Percentiles rank a stretch among this genome's conserved stretches.
These are phyloP conservation scores for Spheniscus humboldti DNA, from an alignment of 2,797 vertebrate species.

Conservation along the genomic window DNA sequence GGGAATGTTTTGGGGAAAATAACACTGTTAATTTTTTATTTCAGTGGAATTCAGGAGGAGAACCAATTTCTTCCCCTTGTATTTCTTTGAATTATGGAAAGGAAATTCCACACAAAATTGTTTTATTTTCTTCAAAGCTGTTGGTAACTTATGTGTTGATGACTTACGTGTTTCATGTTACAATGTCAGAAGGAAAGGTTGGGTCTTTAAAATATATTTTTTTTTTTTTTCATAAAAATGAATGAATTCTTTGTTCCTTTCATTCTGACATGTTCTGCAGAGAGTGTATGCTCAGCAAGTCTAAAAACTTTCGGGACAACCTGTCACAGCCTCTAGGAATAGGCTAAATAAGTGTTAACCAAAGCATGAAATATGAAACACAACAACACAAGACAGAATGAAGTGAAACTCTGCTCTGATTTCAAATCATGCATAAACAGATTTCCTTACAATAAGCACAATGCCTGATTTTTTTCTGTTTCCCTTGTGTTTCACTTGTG, in stretches of 20 bases:
- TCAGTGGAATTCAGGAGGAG: neutral
- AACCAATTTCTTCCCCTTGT: neutral
- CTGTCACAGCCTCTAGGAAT: slow-evolving; percentile 28
- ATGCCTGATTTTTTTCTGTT: neutral
- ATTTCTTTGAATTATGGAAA: neutral
- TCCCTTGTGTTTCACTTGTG: neutral
- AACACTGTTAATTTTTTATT: neutral
- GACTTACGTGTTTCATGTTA: neutral
- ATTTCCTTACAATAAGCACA: neutral
- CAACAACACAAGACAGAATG: slow-evolving; percentile 26
- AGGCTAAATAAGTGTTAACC: slow-evolving; percentile 29
- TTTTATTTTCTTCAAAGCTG: neutral
- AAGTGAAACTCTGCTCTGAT: slow-evolving; percentile 49
- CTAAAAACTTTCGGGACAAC: slow-evolving; percentile 30
- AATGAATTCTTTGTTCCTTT: slow-evolving; percentile 7
- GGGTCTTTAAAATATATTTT: neutral
- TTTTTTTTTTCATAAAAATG: neutral
- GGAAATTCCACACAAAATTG: neutral
- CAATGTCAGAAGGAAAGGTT: neutral
- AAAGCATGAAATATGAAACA: slow-evolving; percentile 62
- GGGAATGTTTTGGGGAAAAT: fast-evolving
- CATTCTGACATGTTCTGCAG: neutral
- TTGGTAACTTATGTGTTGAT: neutral
- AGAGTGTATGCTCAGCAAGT: slow-evolving; percentile 5
- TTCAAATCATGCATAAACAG: slow-evolving; percentile 37